Evolutionary conservation across 2,888 invertebrate genomes (phyloP).

Genomic region (Lasioglossum vierecki): DNA sequence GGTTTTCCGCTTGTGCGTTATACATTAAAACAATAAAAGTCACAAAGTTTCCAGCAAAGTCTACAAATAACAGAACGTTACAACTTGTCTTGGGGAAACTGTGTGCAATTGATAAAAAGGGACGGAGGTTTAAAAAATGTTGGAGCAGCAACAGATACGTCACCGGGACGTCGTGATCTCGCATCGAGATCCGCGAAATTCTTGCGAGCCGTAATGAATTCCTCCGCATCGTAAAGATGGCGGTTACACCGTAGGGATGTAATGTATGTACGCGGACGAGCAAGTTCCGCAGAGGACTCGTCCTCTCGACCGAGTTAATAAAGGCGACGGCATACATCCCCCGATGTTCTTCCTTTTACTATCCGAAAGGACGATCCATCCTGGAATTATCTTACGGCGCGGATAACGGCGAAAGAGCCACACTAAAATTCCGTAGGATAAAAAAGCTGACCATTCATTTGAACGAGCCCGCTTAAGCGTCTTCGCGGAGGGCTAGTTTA

Average conservation of each 20-base stretch:
- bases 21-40: no score
- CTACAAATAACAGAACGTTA: no score
- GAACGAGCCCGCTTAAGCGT: conserved; percentile 13
- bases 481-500: conserved; percentile 31
- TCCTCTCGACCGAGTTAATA: conserved; percentile 5
- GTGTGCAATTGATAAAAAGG: no score
- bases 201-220: background rate
- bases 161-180: background rate
- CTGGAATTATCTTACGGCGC: conserved; percentile 18
- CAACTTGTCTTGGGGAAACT: no score
- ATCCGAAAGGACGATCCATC: conserved; percentile 7
- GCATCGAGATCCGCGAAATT: background rate
- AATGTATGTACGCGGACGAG: background rate
- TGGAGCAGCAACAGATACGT: background rate
- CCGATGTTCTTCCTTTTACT: conserved; percentile 16
- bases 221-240: background rate
- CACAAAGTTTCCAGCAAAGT: no score
- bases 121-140: background rate
- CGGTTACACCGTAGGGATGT: background rate
- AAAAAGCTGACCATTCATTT: conserved; percentile 25
- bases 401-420: conserved; percentile 4
- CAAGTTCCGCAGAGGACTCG: background rate
- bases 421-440: conserved; percentile 6
- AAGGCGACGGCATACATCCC: background rate
- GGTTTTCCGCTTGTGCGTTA: no score